These are phyloP conservation scores for Vollenhovia emeryi DNA, from an alignment of 1,140 invertebrate genomes.

Conservation along the genomic window DNA sequence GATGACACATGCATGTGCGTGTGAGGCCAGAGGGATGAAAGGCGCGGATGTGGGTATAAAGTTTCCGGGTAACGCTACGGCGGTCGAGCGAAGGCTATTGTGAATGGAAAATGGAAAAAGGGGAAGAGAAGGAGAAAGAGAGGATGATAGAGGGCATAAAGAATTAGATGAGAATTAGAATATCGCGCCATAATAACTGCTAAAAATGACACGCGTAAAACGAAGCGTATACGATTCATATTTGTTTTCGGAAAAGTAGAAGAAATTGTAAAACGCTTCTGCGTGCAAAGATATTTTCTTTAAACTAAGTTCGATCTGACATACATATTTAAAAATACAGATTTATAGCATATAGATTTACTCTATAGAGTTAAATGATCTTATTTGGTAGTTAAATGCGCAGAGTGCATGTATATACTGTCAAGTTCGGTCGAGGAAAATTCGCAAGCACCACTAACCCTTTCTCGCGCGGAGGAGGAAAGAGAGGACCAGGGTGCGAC, in stretches of 20 bases:
- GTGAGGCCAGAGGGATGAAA: constrained; percentile 2
- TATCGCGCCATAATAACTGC: neutral
- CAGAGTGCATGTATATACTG: neutral
- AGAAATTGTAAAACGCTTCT: neutral
- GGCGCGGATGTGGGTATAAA: constrained; percentile 28
- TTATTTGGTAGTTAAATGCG: neutral
- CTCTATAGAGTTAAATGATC: neutral
- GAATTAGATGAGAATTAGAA: neutral
- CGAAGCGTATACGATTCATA: neutral
- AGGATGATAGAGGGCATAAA: neutral
- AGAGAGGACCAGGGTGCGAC: neutral
- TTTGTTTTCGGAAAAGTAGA: neutral
- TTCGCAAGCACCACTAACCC: neutral
- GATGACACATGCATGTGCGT: constrained; percentile 28
- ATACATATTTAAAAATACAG: too few species aligned
- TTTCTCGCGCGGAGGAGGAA: neutral
- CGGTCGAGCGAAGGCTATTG: neutral
- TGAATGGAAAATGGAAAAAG: neutral
- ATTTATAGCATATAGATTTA: too few species aligned
- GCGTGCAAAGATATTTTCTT: neutral
- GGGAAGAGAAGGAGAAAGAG: neutral
- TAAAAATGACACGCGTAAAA: neutral
- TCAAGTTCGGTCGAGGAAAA: neutral
- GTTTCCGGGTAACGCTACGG: neutral
- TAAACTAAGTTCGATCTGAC: neutral